Percentiles rank a stretch among this genome's conserved stretches.
phyloP scores from a whole-genome alignment of 2,888 invertebrate genomes.

The Sphecodes monilicornis region DNA sequence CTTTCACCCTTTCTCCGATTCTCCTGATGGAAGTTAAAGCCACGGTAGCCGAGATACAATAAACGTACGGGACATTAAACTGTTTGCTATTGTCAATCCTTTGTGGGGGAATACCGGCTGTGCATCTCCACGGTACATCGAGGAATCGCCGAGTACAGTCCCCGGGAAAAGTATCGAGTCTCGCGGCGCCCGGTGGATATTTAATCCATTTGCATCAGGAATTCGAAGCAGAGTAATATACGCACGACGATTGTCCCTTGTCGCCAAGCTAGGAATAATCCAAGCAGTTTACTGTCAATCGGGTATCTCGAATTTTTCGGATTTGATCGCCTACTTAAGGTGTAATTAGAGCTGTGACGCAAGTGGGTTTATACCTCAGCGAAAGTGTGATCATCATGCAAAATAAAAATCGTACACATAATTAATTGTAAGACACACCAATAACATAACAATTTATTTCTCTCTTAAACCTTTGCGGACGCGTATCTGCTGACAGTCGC shows the following conservation, averaged over 20 bases:
- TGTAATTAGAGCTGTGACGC: too few species aligned
- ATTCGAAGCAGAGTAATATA: background rate
- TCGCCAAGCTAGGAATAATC: too few species aligned
- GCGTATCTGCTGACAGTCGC: too few species aligned
- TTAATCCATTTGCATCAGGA: background rate
- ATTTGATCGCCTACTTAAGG: background rate
- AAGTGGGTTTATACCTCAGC: too few species aligned
- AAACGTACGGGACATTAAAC: conserved; percentile 83
- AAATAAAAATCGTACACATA: too few species aligned
- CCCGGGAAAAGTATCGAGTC: conserved; percentile 27
- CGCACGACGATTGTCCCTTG: too few species aligned
- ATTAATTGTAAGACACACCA: too few species aligned
- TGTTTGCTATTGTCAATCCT: conserved; percentile 83
- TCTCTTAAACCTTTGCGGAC: too few species aligned
- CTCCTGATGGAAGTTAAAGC: conserved; percentile 70
- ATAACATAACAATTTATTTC: too few species aligned
- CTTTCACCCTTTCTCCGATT: conserved; percentile 48
- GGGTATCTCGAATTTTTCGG: background rate
- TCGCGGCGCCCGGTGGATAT: background rate
- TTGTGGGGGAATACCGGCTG: conserved; percentile 68
- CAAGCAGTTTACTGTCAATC: background rate
- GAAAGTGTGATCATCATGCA: too few species aligned
- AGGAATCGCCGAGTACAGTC: conserved; percentile 40
- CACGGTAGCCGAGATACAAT: conserved; percentile 81
- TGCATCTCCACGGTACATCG: conserved; percentile 19